Evolutionary conservation across 2,888 invertebrate genomes (phyloP), one percentile per base, ranked within the genome.

Genomic region (Heliothis peltigera): DNA sequence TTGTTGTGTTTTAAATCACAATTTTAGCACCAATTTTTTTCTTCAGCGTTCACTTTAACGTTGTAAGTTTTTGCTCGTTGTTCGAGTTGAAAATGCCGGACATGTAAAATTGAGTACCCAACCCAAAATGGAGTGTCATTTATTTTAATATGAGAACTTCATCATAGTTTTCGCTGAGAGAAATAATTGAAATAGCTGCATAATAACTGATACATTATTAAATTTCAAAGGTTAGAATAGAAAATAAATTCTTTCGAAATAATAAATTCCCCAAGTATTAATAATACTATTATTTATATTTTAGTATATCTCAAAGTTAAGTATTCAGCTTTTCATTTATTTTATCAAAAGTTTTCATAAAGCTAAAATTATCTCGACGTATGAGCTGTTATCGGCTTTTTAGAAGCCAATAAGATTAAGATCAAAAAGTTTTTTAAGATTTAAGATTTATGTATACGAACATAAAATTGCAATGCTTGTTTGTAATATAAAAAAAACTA

Each of bases 1-100:
- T 75, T 70, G 47, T 54, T 48, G 19, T 43, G 22, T 47, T n/a
- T 46, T 53, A 28, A 48, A 58, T 55, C 46, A 35, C 49, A 28
- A 17, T 46, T 35, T 42, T 55, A 21, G 21, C 48, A 4, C 42
- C 64, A 74, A 72, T 68, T 63, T 56, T 62, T 59, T 67, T 68
- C 63, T 63, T 59, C n/a, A 48, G 47, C 12, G 15, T 12, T 47
- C 25, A n/a, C n/a, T n/a, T n/a, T n/a, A n/a, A n/a, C n/a, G n/a
- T n/a, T n/a, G n/a, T 21, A 15, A 18, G 43, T 21, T 4, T n/a
- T 3, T 17, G 7, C 22, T 25, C 5, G n/a, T 48, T 10, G 2
- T 19, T 22, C 7, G 12, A 19, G 25, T 28, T 42, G 5, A 8
- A 15, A 28, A 17, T 6, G 0, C 5, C 21, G 1, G n/a, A 17